These are phyloP conservation scores for Catostomus latipinnis DNA, from an alignment of 2,797 vertebrate genomes.

Conservation along the genomic window DNA sequence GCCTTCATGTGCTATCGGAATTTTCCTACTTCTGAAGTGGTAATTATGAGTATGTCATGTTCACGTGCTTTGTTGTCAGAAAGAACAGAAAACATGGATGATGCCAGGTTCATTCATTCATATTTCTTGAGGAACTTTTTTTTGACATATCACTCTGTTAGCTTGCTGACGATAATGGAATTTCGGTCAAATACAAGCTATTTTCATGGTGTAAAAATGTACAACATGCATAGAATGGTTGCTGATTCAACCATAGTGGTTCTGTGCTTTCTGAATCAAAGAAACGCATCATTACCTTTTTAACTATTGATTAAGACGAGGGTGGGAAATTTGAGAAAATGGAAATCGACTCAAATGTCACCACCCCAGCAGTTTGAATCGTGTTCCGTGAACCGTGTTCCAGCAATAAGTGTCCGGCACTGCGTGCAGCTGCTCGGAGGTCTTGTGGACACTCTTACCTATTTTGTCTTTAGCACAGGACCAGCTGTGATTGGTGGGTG, in stretches of 20 bases:
- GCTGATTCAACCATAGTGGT: slow-evolving; percentile 12
- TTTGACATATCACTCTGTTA: no score
- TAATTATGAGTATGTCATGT: no score
- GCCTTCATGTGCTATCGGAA: no score
- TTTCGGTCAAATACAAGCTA: no score
- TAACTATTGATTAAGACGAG: slow-evolving; percentile 44
- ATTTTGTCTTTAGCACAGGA: slow-evolving; percentile 31
- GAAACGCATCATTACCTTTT: slow-evolving; percentile 36
- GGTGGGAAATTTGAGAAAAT: slow-evolving; percentile 56
- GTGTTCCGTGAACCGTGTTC: not conserved
- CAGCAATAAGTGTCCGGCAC: slow-evolving; percentile 1
- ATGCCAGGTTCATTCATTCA: no score
- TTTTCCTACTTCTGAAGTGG: no score
- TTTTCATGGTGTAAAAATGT: no score
- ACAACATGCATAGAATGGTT: no score
- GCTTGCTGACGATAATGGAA: no score
- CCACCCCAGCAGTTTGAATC: slow-evolving; percentile 1
- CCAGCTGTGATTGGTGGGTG: slow-evolving; percentile 52
- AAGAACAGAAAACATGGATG: no score
- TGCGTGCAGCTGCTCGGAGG: slow-evolving; percentile 38
- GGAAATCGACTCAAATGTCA: slow-evolving; percentile 31
- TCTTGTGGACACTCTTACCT: slow-evolving; percentile 27
- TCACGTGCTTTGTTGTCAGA: no score
- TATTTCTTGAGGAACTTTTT: no score
- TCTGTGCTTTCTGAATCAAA: slow-evolving; percentile 20